phyloP scores from a whole-genome alignment of 2,113 vertebrate species.

The Myrmophylax atrothorax region DNA sequence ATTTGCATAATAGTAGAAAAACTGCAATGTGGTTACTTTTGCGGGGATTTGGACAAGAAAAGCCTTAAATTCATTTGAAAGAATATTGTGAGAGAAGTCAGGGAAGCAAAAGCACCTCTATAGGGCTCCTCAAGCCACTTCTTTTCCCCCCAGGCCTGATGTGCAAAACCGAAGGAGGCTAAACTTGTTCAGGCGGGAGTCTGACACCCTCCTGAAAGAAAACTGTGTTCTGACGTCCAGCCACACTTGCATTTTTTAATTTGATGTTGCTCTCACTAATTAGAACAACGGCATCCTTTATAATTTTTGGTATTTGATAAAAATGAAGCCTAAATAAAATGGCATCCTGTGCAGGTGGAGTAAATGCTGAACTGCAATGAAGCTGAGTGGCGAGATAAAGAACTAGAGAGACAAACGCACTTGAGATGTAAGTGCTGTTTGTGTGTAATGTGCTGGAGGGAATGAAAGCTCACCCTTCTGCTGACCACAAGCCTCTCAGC shows the following conservation, averaged over 20 bases:
- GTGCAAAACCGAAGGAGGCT: neutral
- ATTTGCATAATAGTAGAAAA: slow-evolving; percentile 98
- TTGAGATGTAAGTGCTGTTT: neutral
- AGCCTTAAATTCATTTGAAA: slow-evolving; percentile 80
- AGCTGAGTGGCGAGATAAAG: neutral
- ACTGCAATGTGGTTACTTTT: slow-evolving; percentile 76
- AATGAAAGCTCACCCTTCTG: neutral
- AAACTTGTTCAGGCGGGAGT: neutral
- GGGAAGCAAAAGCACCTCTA: slow-evolving; percentile 65
- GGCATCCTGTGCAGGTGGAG: no score
- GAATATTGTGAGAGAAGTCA: slow-evolving; percentile 79
- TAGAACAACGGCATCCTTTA: neutral
- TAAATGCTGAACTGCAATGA: neutral
- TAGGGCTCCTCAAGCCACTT: slow-evolving; percentile 35
- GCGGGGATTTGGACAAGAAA: slow-evolving; percentile 76
- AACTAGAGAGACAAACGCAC: neutral
- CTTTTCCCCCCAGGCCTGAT: neutral
- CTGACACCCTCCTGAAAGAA: neutral
- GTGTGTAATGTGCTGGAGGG: neutral
- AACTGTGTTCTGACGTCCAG: neutral
- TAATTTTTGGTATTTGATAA: neutral
- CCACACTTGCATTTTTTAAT: neutral
- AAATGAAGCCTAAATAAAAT: neutral
- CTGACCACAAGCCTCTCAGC: neutral
- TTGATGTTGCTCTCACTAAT: neutral